Percentiles rank a stretch among this genome's conserved stretches.
Evolutionary conservation across 2,797 vertebrate species (phyloP).

Genomic region (Macrochelys suwanniensis): DNA sequence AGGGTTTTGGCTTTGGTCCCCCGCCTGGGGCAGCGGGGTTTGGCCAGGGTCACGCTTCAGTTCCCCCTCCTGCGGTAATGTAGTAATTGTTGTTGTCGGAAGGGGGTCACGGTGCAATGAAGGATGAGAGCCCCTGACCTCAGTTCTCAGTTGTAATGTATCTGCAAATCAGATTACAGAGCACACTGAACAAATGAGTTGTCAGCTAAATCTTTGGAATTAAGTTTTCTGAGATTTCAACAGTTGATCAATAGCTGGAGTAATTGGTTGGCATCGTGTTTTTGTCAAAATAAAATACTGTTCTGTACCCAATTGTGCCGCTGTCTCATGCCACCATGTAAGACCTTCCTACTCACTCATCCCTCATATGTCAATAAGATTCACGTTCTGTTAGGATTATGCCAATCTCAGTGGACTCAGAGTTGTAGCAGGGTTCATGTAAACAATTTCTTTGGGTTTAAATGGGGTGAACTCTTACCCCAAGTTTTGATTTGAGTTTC

Average conservation of each 20-base stretch:
- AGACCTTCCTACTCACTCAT: not conserved
- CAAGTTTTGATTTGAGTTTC: not conserved
- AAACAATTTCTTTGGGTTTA: not conserved
- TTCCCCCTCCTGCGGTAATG: no score
- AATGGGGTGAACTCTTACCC: not conserved
- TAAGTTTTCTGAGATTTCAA: not conserved
- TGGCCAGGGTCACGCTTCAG: no score
- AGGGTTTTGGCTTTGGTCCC: no score
- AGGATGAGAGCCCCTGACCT: not conserved
- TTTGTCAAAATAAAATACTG: not conserved
- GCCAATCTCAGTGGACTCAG: not conserved
- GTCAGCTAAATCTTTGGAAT: not conserved
- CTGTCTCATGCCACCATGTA: not conserved
- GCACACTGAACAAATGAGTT: not conserved
- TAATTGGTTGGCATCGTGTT: not conserved
- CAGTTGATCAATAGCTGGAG: not conserved
- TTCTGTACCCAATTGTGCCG: not conserved
- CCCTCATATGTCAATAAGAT: not conserved
- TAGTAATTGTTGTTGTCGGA: no score
- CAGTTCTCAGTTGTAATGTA: not conserved
- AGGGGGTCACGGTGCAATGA: no score
- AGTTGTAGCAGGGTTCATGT: not conserved
- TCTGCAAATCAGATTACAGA: not conserved
- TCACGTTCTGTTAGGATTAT: not conserved
- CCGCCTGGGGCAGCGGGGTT: no score